Evolutionary conservation across 2,113 vertebrate species (phyloP).

Genomic region (Leptosomus discolor): DNA sequence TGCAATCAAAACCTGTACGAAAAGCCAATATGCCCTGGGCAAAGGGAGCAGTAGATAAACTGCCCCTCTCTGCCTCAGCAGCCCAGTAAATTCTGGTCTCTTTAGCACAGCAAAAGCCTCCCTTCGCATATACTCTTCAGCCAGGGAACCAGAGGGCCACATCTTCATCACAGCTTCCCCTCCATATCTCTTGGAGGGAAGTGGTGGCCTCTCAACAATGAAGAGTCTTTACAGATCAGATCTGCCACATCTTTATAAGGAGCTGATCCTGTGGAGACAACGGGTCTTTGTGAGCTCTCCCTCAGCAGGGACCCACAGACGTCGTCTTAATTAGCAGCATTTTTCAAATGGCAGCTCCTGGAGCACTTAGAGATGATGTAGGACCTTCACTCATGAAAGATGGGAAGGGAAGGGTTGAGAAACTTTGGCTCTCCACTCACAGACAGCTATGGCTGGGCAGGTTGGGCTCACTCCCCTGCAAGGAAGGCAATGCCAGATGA

Average conservation of each 20-base stretch:
- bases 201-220: not conserved
- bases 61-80: slow-evolving; percentile 6
- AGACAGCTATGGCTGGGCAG: not conserved
- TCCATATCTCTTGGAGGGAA: not conserved
- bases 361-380: not conserved
- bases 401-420: not conserved
- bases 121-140: not conserved
- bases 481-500: not conserved
- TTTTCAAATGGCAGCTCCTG: not conserved
- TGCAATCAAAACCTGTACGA: slow-evolving; percentile 34
- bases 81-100: not conserved
- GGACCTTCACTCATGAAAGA: not conserved
- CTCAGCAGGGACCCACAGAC: not conserved
- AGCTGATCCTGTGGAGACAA: not conserved
- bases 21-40: slow-evolving; percentile 58
- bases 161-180: fast-evolving
- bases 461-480: not conserved
- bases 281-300: not conserved
- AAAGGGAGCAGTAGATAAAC: not conserved
- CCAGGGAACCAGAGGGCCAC: not conserved
- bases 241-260: not conserved
- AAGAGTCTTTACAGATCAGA: not conserved
- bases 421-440: not conserved
- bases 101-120: not conserved
- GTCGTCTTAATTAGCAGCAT: not conserved